Evolutionary conservation across 2,797 vertebrate species (phyloP), one percentile per base, ranked within the genome.

Genomic region (Champsocephalus gunnari): DNA sequence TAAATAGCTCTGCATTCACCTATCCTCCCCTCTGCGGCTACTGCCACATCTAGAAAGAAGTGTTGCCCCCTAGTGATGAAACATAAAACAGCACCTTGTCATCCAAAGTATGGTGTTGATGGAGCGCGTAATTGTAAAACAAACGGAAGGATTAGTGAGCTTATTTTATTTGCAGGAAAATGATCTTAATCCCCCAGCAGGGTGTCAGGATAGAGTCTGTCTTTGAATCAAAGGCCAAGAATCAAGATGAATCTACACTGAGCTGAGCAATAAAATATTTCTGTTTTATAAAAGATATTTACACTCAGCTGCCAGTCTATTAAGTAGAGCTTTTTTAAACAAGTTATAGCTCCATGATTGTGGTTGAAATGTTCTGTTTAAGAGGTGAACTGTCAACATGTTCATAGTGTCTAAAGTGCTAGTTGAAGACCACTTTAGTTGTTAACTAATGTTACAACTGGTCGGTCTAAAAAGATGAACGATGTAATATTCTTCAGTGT

Each of bases 51-150:
- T 6, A 28, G 56, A 59, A 72, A 55, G 56, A 56, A 50, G 47
- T 69, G 77, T 72, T 81, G 91, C 93, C 92, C 82, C 72, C 93
- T 92, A 76, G 73, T 89, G 92, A 53, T 68, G 13, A 58, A 80
- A 79, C 32, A 19, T 63, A 66, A 83, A 86, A 83, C 58, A 74
- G 70, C 81, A 90, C 14, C 49, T 53, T 45, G n/a, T 71, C 53
- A 34, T 63, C 9, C 62, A 61, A 10, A 10, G 38, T 11, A 72
- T 67, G 56, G 77, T 0, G 6, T 62, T 76, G 71, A 85, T 66
- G 65, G 60, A 58, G 83, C 49, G 12, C 87, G 73, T 81, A 86
- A 87, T 82, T 85, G 66, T 80, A 53, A 86, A 86, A 82, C 68
- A 82, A 87, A 85, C 76, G 1, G 38, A 80, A 71, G 69, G 83